These are phyloP conservation scores for Anarhynchus alexandrinus DNA, from an alignment of 2,113 vertebrate genomes.

Conservation along the genomic window DNA sequence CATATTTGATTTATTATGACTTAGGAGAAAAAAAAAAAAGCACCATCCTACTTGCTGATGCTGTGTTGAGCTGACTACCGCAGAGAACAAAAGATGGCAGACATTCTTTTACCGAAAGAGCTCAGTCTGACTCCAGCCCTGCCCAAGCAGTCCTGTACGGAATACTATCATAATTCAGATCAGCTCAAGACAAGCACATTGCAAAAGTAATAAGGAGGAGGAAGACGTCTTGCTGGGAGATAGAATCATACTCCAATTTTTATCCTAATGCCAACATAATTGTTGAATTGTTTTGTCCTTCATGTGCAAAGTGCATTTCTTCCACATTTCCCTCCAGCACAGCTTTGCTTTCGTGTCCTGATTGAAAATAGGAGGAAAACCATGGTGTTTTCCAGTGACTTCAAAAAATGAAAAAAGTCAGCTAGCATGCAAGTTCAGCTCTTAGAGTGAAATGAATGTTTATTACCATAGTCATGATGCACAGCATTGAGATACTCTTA, in stretches of 20 bases:
- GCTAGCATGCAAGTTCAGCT: not conserved
- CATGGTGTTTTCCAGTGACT: not conserved
- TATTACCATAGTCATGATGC: not conserved
- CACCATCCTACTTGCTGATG: not conserved
- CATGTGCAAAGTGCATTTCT: not conserved
- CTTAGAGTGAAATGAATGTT: not conserved
- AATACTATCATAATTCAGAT: not conserved
- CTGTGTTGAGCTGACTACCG: not conserved
- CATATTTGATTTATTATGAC: not conserved
- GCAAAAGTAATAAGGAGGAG: not conserved
- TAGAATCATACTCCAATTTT: not conserved
- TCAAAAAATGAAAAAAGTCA: not conserved
- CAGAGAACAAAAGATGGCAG: not conserved
- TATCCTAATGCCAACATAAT: not conserved
- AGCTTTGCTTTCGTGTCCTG: not conserved
- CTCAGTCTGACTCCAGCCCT: not conserved
- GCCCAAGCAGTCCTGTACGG: too few species aligned
- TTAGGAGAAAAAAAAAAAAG: not conserved
- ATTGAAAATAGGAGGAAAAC: not conserved
- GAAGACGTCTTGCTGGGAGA: not conserved
- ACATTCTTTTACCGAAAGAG: not conserved
- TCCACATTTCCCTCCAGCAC: not conserved
- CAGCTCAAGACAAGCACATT: not conserved
- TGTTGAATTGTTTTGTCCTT: not conserved
- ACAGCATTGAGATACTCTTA: not conserved